Evolutionary conservation across 2,888 invertebrate species (phyloP), one percentile per base, ranked within the genome.

Genomic region (Sarcophaga subvicina): DNA sequence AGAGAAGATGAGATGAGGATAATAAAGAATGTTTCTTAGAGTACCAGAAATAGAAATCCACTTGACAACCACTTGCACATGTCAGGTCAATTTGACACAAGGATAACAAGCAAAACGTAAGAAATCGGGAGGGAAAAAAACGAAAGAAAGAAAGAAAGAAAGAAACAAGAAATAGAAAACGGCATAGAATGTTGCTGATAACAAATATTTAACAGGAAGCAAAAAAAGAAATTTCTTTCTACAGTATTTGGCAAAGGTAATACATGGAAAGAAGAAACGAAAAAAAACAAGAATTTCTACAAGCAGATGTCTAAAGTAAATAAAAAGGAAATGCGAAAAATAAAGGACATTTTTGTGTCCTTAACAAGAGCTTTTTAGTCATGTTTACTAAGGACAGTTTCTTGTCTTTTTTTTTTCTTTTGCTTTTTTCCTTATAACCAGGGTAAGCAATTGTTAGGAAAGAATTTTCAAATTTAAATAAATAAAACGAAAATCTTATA

Each of bases 11-110:
- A 70, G 54, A 77, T 70, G 77, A 47, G 54, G 66, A 70, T 62
- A 72, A 75, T 71, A 70, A 77, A 60, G 49, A n/a, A 63, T 22
- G 22, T 63, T 72, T 5, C 5, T 71, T 49, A n/a, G 22, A 22
- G 17, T 25, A 62, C 62, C 73, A n/a, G 25, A 72, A 69, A 83
- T 20, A 47, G 60, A 84, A 71, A 86, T 66, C 69, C 71, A 37
- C 37, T 80, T 87, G 84, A 81, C 84, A 87, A 72, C 71, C 84
- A 84, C 81, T 84, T 84, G 81, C 73, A 79, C 60, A 84, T 84
- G 84, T 76, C 87, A 84, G 81, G 78, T 66, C 70, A 75, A 81
- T 73, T 77, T 81, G 72, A 81, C 59, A 86, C 14, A 75, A 81
- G 84, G 75, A 84, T 81, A 78, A 70, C 64, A 69, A 70, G 69